A percentile compares a stretch with the other conserved stretches of the same genome.
Evolutionary conservation across 2,888 invertebrate genomes (phyloP).

Genomic region (Nephrotoma flavescens): DNA sequence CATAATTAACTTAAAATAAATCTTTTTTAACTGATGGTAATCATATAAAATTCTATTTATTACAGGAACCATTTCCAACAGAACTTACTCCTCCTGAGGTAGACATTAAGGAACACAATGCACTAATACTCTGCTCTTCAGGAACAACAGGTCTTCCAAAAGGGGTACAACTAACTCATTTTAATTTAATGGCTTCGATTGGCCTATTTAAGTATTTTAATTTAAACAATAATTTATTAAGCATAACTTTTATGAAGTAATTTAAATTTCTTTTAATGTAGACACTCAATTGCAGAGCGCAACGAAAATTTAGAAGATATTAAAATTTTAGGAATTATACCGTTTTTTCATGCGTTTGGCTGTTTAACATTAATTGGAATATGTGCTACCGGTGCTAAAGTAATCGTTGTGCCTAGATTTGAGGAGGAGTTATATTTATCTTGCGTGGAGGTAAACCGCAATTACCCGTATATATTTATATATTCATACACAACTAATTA

Average conservation of each 20-base stretch:
- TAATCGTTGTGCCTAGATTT: constrained; percentile 49
- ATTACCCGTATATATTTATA: constrained; percentile 16
- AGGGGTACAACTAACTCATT: constrained; percentile 50
- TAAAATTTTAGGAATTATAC: constrained; percentile 47
- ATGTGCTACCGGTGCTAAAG: constrained; percentile 38
- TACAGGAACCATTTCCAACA: not conserved
- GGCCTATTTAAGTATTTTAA: constrained; percentile 34
- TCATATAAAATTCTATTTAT: not conserved
- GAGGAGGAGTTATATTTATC: constrained; percentile 58
- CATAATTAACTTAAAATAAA: too few species aligned
- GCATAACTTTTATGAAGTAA: not conserved
- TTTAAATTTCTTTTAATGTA: not conserved
- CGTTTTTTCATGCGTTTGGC: constrained; percentile 75
- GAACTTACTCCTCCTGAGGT: not conserved
- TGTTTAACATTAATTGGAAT: constrained; percentile 48
- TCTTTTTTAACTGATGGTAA: too few species aligned
- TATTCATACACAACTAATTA: constrained; percentile 34
- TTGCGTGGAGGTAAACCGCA: constrained; percentile 38
- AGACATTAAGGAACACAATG: constrained; percentile 41
- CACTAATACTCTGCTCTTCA: constrained; percentile 58
- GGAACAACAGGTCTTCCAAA: constrained; percentile 71
- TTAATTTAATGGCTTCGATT: not conserved
- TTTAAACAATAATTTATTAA: constrained; percentile 32
- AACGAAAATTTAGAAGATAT: constrained; percentile 19
- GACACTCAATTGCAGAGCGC: not conserved